These are phyloP conservation scores for Hemibagrus guttatus DNA, from an alignment of 2,797 vertebrate species.

Conservation along the genomic window DNA sequence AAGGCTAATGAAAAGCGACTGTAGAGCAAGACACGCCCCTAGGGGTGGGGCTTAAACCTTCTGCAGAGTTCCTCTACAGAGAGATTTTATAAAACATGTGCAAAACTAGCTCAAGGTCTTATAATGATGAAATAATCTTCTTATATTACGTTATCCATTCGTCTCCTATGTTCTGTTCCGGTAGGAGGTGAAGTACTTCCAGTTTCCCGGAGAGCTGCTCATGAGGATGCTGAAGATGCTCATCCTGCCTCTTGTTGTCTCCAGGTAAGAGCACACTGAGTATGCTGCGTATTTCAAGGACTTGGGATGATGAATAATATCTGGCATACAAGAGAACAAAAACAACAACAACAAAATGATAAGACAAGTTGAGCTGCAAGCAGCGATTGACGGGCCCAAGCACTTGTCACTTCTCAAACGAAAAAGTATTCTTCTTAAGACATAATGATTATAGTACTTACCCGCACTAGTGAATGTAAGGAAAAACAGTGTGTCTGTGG, in stretches of 20 bases:
- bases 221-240: slow-evolving; percentile 92
- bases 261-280: slow-evolving; percentile 74
- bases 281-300: neutral
- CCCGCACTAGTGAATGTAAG: neutral
- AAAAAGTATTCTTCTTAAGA: neutral
- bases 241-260: slow-evolving; percentile 86
- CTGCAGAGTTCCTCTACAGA: neutral
- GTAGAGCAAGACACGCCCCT: neutral
- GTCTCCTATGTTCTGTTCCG: neutral
- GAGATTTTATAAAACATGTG: neutral
- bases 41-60: neutral
- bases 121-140: neutral
- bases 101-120: neutral
- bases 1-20: neutral
- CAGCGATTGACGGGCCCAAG: neutral
- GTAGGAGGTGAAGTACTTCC: slow-evolving; percentile 87
- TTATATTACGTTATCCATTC: too few relatives aligned
- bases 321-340: neutral
- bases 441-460: neutral
- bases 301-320: too few relatives aligned
- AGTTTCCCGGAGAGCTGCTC: slow-evolving; percentile 85
- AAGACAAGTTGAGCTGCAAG: neutral
- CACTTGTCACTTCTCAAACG: neutral
- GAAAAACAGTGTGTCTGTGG: neutral
- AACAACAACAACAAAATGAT: neutral